Conservation (phyloP, 2,797 vertebrate genomes). For the Pyrrhura leucotis region DNA sequence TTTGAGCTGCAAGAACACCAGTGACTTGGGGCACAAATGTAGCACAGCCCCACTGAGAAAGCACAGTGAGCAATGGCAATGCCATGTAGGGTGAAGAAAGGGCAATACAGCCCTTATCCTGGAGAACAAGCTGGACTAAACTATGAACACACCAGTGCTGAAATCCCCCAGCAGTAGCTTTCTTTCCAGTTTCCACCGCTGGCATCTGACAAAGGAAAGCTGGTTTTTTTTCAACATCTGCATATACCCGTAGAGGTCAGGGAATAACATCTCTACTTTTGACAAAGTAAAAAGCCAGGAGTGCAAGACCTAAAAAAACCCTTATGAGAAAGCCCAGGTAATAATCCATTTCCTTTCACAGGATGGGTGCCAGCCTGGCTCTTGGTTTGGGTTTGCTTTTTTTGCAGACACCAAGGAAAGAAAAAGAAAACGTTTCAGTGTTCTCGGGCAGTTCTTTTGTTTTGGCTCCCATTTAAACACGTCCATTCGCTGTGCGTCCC, state of each 20-base stretch:
- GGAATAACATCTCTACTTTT: not conserved
- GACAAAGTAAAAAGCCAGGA: not conserved
- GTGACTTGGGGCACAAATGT: not conserved
- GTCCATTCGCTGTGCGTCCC: not conserved
- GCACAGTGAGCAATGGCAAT: rapidly evolving
- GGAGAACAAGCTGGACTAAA: not conserved
- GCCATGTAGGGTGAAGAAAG: not conserved
- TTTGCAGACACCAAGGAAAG: not conserved
- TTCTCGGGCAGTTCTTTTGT: conserved; percentile 16
- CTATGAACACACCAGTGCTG: not conserved
- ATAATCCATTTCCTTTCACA: conserved; percentile 31
- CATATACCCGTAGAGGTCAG: not conserved
- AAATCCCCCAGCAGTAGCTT: not conserved
- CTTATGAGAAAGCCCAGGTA: conserved; percentile 12
- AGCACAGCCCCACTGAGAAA: not conserved
- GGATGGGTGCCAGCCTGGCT: conserved; percentile 22
- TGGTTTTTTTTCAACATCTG: not conserved
- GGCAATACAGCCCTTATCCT: not conserved
- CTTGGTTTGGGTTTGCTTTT: not conserved
- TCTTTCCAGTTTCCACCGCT: not conserved
- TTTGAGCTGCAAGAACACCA: not conserved
- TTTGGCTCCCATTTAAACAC: conserved; percentile 13
- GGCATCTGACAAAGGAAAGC: not conserved
- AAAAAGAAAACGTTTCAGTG: conserved; percentile 27
- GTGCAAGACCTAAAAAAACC: not conserved